These are phyloP conservation scores for Coptodon bakossiorum DNA, from an alignment of 2,113 vertebrate species.

Conservation along the genomic window DNA sequence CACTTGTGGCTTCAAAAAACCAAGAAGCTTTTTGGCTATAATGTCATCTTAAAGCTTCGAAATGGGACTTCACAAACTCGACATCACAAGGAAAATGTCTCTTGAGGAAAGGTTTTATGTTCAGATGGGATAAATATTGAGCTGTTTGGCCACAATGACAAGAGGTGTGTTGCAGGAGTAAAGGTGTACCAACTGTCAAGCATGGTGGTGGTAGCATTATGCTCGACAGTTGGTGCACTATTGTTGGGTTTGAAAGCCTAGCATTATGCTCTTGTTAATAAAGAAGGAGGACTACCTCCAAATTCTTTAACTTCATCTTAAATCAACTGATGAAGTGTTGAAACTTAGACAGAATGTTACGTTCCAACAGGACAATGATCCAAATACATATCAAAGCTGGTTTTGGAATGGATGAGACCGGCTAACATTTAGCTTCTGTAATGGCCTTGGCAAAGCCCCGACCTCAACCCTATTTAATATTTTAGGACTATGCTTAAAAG, in stretches of 20 bases:
- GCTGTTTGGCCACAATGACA: background rate
- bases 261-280: background rate
- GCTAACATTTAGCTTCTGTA: background rate
- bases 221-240: background rate
- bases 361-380: background rate
- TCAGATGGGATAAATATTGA: background rate
- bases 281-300: background rate
- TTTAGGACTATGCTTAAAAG: background rate
- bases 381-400: background rate
- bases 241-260: background rate
- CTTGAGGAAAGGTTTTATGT: background rate
- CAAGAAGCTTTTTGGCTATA: background rate
- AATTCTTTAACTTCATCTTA: background rate
- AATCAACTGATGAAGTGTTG: background rate
- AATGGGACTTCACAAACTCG: background rate
- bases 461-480: background rate
- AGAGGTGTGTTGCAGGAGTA: background rate
- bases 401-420: background rate
- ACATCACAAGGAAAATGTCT: background rate
- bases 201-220: background rate
- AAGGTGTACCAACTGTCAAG: background rate
- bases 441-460: background rate
- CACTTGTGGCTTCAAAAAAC: background rate
- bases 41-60: background rate
- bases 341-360: background rate